Evolutionary conservation across 2,888 invertebrate species (phyloP).

Genomic region (Stegophylla sp.): DNA sequence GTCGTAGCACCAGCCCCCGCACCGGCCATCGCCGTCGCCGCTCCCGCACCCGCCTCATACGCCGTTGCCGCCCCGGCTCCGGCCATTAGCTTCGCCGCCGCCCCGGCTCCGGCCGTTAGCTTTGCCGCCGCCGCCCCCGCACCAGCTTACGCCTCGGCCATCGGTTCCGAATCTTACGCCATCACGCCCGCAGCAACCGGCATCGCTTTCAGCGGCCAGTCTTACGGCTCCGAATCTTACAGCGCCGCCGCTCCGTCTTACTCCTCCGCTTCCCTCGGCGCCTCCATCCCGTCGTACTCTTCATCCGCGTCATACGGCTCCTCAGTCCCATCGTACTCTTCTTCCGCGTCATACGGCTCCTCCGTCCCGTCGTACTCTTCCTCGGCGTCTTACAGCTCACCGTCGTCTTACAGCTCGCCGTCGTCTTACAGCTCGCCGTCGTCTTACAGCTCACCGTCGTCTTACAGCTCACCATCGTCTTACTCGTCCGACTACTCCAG

Average conservation of each 20-base stretch:
- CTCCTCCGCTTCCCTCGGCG: neutral
- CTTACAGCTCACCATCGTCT: neutral
- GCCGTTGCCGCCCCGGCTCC: constrained; percentile 24
- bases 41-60: neutral
- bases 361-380: constrained; percentile 21
- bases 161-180: neutral
- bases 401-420: constrained; percentile 2
- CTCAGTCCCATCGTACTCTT: neutral
- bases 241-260: constrained; percentile 2
- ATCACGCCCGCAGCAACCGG: neutral
- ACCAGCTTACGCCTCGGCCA: no score
- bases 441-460: neutral
- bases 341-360: neutral
- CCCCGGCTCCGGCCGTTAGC: neutral
- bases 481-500: constrained; percentile 30
- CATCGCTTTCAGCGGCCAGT: neutral
- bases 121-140: constrained; percentile 19
- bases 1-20: constrained; percentile 37
- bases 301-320: neutral
- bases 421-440: neutral
- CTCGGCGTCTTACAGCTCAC: neutral
- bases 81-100: neutral
- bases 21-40: neutral
- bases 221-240: constrained; percentile 19
- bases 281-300: neutral